phyloP scores from a whole-genome alignment of 2,888 invertebrate genomes.

The Apotomis betuletana region DNA sequence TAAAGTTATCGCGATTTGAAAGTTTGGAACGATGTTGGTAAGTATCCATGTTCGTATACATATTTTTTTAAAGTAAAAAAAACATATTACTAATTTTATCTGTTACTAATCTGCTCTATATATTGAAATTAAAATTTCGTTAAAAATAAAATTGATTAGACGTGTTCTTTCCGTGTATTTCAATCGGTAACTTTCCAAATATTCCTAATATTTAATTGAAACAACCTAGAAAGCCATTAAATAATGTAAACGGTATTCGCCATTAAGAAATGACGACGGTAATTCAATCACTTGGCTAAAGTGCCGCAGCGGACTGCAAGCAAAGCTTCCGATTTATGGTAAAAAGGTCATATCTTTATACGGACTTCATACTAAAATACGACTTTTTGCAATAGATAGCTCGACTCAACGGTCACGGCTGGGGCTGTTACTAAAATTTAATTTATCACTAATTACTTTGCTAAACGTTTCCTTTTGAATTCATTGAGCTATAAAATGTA shows the following conservation, averaged over 20 bases:
- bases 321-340: not conserved
- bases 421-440: slow-evolving; percentile 12
- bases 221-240: not conserved
- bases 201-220: not conserved
- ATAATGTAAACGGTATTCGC: slow-evolving; percentile 23
- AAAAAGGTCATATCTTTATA: too few species aligned
- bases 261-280: slow-evolving; percentile 36
- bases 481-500: slow-evolving; percentile 12
- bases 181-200: not conserved
- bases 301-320: slow-evolving; percentile 21
- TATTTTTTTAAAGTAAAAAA: too few species aligned
- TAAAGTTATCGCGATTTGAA: too few species aligned
- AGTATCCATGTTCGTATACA: too few species aligned
- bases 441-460: slow-evolving; percentile 29
- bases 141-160: too few species aligned
- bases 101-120: too few species aligned
- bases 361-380: too few species aligned
- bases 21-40: too few species aligned
- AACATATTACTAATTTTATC: too few species aligned
- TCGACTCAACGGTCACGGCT: not conserved
- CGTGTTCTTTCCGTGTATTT: too few species aligned
- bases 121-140: too few species aligned
- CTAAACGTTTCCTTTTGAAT: slow-evolving; percentile 24
- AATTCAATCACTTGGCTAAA: slow-evolving; percentile 37
- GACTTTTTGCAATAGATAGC: too few species aligned